A percentile compares a stretch with the other conserved stretches of the same genome.
phyloP scores from a whole-genome alignment of 2,113 vertebrate genomes.

The Callospermophilus lateralis region DNA sequence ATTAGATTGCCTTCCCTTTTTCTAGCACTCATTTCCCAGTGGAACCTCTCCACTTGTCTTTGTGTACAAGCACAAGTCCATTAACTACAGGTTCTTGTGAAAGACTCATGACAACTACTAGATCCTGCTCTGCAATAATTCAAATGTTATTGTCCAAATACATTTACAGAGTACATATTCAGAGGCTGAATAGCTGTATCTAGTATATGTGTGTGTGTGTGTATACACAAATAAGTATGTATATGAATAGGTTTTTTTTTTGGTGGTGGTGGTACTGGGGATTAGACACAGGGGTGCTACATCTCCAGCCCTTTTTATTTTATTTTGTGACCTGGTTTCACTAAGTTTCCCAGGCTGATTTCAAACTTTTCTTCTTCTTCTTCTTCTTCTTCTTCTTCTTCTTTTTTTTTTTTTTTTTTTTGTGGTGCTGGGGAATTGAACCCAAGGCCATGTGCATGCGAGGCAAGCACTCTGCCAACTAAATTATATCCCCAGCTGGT shows the following conservation, averaged over 20 bases:
- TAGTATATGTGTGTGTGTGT: not conserved
- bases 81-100: not conserved
- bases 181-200: not conserved
- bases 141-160: not conserved
- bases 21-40: not conserved
- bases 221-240: not conserved
- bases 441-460: no score
- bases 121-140: not conserved
- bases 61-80: not conserved
- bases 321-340: no score
- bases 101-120: not conserved
- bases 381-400: no score
- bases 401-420: no score
- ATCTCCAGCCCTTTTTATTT: no score
- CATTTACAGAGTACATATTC: not conserved
- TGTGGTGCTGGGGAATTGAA: no score
- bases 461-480: no score
- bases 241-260: not conserved
- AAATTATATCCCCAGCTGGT: no score
- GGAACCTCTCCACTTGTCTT: not conserved
- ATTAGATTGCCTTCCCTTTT: not conserved
- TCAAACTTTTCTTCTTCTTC: no score
- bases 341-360: no score
- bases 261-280: no score
- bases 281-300: no score